phyloP scores from a whole-genome alignment of 2,888 invertebrate species.

The Tiliacea citrago region DNA sequence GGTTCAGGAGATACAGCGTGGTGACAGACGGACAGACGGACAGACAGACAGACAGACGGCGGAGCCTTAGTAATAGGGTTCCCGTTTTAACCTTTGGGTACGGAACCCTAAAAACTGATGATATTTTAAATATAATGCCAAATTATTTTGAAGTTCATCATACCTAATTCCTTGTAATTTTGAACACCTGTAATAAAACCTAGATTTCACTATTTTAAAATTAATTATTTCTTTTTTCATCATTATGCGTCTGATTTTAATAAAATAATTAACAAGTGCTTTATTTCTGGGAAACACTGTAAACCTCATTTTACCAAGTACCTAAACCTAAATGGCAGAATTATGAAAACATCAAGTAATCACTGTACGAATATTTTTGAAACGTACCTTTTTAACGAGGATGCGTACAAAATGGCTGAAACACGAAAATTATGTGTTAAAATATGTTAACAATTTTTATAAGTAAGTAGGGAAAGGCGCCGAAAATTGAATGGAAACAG shows the following conservation, averaged over 20 bases:
- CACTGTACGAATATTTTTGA: slow-evolving; percentile 8
- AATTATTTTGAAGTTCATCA: too few relatives aligned
- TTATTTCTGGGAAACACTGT: slow-evolving; percentile 13
- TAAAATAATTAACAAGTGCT: slow-evolving; percentile 13
- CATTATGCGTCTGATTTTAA: background rate
- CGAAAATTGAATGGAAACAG: slow-evolving; percentile 61
- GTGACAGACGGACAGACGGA: too few relatives aligned
- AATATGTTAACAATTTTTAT: slow-evolving; percentile 32
- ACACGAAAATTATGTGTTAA: slow-evolving; percentile 11
- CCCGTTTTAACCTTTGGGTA: too few relatives aligned
- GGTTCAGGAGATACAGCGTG: too few relatives aligned
- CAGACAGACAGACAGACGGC: too few relatives aligned
- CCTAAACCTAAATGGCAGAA: slow-evolving; percentile 17
- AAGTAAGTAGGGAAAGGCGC: slow-evolving; percentile 37
- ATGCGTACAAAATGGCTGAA: slow-evolving; percentile 10
- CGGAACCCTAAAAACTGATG: too few relatives aligned
- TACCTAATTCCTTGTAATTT: background rate
- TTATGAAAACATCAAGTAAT: slow-evolving; percentile 21
- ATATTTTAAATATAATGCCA: background rate
- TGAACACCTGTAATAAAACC: background rate
- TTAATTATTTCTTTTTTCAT: background rate
- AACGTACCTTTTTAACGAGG: slow-evolving; percentile 2
- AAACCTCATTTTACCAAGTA: slow-evolving; percentile 2
- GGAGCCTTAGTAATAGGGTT: too few relatives aligned
- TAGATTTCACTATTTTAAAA: background rate